Conservation (phyloP, 2,113 vertebrate species). For the Ahaetulla prasina region DNA sequence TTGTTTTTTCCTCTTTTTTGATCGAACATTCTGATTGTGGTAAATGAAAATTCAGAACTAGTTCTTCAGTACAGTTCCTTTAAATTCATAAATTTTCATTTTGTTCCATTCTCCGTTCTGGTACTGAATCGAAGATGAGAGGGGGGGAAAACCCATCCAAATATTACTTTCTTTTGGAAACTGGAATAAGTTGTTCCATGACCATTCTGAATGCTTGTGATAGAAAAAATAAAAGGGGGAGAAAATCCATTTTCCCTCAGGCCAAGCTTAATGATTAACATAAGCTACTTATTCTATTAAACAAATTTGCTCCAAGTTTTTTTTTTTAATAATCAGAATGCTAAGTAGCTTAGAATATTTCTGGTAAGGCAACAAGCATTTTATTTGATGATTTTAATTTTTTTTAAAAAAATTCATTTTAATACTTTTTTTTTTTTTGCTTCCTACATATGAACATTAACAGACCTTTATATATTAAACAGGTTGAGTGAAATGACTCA, state of each 20-base stretch:
- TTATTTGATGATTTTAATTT: not conserved
- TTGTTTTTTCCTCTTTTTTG: not conserved
- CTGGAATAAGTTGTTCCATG: not conserved
- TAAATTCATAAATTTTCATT: not conserved
- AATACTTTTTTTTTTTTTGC: not conserved
- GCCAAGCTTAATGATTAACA: slow-evolving; percentile 72
- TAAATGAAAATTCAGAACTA: fast-evolving
- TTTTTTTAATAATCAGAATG: slow-evolving; percentile 19
- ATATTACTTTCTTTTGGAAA: not conserved
- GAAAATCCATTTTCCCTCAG: slow-evolving; percentile 25
- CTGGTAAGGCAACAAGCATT: not conserved
- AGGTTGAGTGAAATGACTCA: not conserved
- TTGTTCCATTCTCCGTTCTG: not conserved
- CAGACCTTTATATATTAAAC: not conserved
- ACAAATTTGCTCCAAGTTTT: slow-evolving; percentile 44
- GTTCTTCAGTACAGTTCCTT: not conserved
- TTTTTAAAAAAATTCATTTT: not conserved
- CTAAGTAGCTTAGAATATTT: slow-evolving; percentile 20
- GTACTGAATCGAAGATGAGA: not conserved
- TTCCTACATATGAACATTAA: not conserved
- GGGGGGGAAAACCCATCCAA: fast-evolving
- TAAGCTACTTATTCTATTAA: slow-evolving; percentile 46
- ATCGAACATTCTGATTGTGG: fast-evolving
- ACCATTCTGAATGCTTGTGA: not conserved
- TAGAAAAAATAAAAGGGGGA: slow-evolving; percentile 14